These are phyloP conservation scores for Drosophila cardini DNA, from an alignment of 1,140 invertebrate genomes.

Conservation along the genomic window DNA sequence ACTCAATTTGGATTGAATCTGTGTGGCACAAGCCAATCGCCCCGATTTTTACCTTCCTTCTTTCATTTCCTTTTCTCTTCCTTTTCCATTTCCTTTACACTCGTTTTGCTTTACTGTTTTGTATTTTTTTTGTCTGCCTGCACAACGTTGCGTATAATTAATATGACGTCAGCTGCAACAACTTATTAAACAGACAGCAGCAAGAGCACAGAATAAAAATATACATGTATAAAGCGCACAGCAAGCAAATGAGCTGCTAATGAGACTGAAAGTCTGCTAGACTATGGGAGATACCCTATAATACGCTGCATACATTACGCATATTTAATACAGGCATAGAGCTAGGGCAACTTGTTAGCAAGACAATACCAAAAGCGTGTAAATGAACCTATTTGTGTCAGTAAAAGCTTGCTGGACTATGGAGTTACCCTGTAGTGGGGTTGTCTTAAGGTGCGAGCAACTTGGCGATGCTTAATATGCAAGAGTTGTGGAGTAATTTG, in stretches of 20 bases:
- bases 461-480: neutral
- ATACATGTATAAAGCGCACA: neutral
- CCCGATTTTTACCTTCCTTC: slow-evolving; percentile 1
- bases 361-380: no score
- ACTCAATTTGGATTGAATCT: slow-evolving; percentile 46
- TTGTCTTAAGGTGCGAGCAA: neutral
- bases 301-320: neutral
- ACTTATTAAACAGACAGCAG: slow-evolving; percentile 28
- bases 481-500: no score
- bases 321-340: neutral
- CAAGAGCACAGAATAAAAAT: neutral
- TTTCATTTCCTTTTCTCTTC: neutral
- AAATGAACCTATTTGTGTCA: no score
- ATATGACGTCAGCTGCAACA: slow-evolving; percentile 50
- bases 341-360: neutral
- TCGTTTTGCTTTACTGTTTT: neutral
- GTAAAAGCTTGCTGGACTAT: neutral
- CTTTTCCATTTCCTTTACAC: no score
- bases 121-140: slow-evolving; percentile 1
- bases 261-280: neutral
- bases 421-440: neutral
- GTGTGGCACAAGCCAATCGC: slow-evolving; percentile 24
- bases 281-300: neutral
- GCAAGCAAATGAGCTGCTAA: slow-evolving; percentile 13
- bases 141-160: slow-evolving; percentile 46